Conservation (phyloP, 2,797 vertebrate genomes). For the Limnodromus scolopaceus region DNA sequence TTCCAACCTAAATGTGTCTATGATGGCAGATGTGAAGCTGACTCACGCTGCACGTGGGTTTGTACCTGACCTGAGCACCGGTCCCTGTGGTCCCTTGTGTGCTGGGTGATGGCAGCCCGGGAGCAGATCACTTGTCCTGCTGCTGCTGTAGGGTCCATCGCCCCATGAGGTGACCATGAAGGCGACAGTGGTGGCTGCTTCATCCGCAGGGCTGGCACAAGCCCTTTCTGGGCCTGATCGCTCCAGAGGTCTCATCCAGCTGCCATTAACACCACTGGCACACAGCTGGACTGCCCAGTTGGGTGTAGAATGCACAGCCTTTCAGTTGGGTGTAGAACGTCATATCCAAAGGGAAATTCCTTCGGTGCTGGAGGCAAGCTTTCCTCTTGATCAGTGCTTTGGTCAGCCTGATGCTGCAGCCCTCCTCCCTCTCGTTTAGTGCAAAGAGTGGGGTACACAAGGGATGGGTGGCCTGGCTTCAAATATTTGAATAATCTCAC, state of each 20-base stretch:
- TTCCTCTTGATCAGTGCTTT: not conserved
- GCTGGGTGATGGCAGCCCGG: not conserved
- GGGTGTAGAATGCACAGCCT: accelerated
- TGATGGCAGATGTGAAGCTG: not conserved
- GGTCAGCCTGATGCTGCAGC: not conserved
- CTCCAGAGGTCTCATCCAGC: not conserved
- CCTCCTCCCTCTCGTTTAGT: not conserved
- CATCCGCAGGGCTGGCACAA: accelerated
- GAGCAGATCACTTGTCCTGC: accelerated
- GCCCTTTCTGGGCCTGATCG: not conserved
- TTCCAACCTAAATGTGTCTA: not conserved
- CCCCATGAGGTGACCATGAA: accelerated
- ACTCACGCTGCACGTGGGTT: accelerated
- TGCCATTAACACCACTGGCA: not conserved
- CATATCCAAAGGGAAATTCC: not conserved
- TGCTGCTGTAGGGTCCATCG: accelerated
- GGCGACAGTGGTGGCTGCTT: not conserved
- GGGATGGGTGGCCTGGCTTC: not conserved
- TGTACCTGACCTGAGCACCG: accelerated
- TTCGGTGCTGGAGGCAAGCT: not conserved
- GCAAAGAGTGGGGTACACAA: not conserved
- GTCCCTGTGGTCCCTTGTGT: accelerated
- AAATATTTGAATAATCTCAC: conserved; percentile 14
- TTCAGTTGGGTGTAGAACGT: accelerated
- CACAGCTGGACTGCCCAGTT: not conserved